phyloP scores from a whole-genome alignment of 1,140 invertebrate genomes.

The Hypothenemus hampei region DNA sequence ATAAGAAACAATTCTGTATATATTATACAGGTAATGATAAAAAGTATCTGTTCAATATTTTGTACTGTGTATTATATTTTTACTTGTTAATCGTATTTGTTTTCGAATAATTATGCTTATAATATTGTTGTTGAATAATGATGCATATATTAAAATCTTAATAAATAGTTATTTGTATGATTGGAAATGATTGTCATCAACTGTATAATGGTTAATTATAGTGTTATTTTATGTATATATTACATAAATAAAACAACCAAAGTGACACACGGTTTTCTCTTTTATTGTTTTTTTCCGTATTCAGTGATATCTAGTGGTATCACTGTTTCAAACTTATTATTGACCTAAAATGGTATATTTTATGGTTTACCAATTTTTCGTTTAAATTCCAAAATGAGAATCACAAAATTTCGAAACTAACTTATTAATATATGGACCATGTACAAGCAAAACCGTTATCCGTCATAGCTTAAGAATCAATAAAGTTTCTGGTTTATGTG shows the following conservation, averaged over 20 bases:
- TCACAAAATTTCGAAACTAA: too few relatives aligned
- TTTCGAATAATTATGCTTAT: slow-evolving; percentile 36
- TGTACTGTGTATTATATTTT: slow-evolving; percentile 45
- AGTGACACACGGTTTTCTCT: background rate
- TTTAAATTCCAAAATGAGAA: too few relatives aligned
- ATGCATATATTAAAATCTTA: slow-evolving; percentile 19
- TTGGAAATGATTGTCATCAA: slow-evolving; percentile 45
- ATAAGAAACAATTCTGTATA: slow-evolving; percentile 43
- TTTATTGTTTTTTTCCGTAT: too few relatives aligned
- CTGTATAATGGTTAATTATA: slow-evolving; percentile 45
- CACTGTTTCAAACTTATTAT: too few relatives aligned
- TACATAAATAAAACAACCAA: slow-evolving; percentile 41
- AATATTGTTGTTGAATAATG: slow-evolving; percentile 42
- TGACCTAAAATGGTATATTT: too few relatives aligned
- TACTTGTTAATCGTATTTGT: slow-evolving; percentile 43
- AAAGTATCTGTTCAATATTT: slow-evolving; percentile 40
- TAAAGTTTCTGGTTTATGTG: too few relatives aligned
- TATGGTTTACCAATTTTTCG: too few relatives aligned
- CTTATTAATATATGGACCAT: too few relatives aligned
- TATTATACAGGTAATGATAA: slow-evolving; percentile 42
- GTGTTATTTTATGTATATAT: slow-evolving; percentile 46
- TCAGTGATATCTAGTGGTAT: too few relatives aligned
- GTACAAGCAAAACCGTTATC: too few relatives aligned
- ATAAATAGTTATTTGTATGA: slow-evolving; percentile 22
- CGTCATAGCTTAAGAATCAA: too few relatives aligned